Percentiles rank a stretch among this genome's conserved stretches.
These are phyloP conservation scores for Nymphalis polychloros DNA, from an alignment of 2,888 invertebrate genomes.

Conservation along the genomic window DNA sequence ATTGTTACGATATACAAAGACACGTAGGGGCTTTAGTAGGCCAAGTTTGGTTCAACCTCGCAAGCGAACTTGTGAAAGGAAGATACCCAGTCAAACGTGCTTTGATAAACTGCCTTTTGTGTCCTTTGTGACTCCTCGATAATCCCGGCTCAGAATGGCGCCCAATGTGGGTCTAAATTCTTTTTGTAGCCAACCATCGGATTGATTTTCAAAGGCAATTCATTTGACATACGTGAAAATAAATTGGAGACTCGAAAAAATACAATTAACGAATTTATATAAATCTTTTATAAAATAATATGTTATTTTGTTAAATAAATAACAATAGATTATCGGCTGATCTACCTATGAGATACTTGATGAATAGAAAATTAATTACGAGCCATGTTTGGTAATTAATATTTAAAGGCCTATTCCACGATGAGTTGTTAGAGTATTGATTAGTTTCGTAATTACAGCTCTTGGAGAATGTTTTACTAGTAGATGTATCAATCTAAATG, in stretches of 20 bases:
- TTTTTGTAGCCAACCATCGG: constrained; percentile 52
- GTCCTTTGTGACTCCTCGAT: constrained; percentile 64
- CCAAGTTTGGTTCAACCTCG: constrained; percentile 46
- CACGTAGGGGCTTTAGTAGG: constrained; percentile 29
- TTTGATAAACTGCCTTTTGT: constrained; percentile 73
- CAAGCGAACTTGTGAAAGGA: constrained; percentile 55
- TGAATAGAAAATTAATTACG: constrained; percentile 11
- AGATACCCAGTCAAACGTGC: constrained; percentile 63
- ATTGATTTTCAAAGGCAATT: constrained; percentile 30
- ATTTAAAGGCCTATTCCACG: constrained; percentile 3
- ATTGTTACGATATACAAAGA: constrained; percentile 30
- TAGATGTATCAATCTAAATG: not conserved
- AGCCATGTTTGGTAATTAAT: constrained; percentile 11
- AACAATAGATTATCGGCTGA: not conserved
- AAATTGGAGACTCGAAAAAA: constrained; percentile 19
- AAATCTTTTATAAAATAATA: not conserved
- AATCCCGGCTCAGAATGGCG: constrained; percentile 59
- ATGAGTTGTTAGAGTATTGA: constrained; percentile 2
- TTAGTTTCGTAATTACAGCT: not conserved
- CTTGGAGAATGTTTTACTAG: not conserved
- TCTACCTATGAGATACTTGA: not conserved
- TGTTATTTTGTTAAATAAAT: not conserved
- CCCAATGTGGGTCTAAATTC: constrained; percentile 46
- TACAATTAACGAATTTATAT: constrained; percentile 14
- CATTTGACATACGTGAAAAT: constrained; percentile 26